Percentiles rank a stretch among this genome's conserved stretches.
Evolutionary conservation across 2,888 invertebrate species (phyloP).

Genomic region (Pseudanteris insignis): DNA sequence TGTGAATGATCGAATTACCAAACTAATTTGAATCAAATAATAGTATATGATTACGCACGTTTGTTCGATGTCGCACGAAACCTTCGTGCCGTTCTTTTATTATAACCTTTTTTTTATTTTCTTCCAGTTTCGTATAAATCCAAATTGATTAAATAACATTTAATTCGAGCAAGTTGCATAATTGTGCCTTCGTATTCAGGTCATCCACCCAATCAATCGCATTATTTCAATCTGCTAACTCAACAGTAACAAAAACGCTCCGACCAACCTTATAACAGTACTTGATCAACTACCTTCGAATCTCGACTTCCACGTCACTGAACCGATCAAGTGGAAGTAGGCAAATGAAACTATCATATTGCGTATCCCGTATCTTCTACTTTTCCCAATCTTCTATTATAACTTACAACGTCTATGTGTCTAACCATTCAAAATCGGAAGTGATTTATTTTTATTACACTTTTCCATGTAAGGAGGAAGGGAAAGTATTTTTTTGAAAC

Average conservation of each 20-base stretch:
- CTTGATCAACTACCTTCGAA: constrained; percentile 19
- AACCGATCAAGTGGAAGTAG: constrained; percentile 30
- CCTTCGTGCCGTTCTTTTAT: no score
- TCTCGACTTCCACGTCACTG: constrained; percentile 31
- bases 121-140: no score
- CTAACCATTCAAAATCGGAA: no score
- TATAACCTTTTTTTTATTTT: no score
- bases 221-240: constrained; percentile 25
- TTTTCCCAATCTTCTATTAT: constrained; percentile 16
- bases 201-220: constrained; percentile 15
- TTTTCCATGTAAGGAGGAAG: no score
- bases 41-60: no score
- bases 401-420: no score
- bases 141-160: background rate
- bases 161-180: background rate
- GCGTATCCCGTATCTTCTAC: constrained; percentile 12
- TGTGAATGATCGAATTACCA: no score
- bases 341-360: constrained; percentile 35
- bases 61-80: no score
- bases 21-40: no score
- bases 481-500: no score
- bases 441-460: no score
- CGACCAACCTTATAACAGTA: constrained; percentile 18
- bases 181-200: background rate
- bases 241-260: constrained; percentile 25